These are phyloP conservation scores for Stichopus horrens DNA, from an alignment of 53 echinoderm and acorn worm genomes.

Conservation along the genomic window DNA sequence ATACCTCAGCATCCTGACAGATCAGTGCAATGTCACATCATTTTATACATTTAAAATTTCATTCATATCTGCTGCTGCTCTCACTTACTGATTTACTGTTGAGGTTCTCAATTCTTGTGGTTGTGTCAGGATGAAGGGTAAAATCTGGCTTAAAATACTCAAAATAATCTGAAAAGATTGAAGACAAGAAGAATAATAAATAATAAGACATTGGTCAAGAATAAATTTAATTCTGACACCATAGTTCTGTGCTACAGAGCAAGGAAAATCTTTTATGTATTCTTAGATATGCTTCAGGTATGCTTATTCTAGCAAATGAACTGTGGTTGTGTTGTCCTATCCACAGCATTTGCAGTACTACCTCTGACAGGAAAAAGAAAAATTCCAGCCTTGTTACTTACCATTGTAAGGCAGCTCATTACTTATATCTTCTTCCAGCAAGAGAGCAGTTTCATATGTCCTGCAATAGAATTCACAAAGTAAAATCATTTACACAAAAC, in stretches of 20 bases:
- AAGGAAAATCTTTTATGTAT: no score
- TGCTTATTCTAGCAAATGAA: no score
- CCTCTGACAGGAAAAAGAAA: no score
- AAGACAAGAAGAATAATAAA: conserved; percentile 14
- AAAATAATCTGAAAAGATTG: conserved; percentile 76
- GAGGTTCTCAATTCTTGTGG: conserved; percentile 95
- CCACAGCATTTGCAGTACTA: no score
- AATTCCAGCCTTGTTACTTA: conserved; percentile 47
- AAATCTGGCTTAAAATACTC: conserved; percentile 99
- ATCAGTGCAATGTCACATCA: no score
- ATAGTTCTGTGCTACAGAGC: no score
- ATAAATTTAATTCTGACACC: no score
- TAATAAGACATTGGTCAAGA: background rate
- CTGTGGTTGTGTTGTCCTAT: no score
- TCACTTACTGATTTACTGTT: conserved; percentile 91
- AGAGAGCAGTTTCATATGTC: conserved; percentile 94
- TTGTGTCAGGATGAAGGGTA: conserved; percentile 95
- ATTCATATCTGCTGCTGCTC: no score
- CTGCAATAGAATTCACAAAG: conserved; percentile 44
- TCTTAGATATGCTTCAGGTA: no score
- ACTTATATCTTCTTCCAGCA: conserved; percentile 88
- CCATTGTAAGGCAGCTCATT: conserved; percentile 99
- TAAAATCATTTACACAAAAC: background rate
- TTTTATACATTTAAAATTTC: no score
- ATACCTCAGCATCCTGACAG: no score